Base-by-base conservation (phyloP, 2,888 invertebrate genomes). In the Gymnosoma rotundatum region DNA sequence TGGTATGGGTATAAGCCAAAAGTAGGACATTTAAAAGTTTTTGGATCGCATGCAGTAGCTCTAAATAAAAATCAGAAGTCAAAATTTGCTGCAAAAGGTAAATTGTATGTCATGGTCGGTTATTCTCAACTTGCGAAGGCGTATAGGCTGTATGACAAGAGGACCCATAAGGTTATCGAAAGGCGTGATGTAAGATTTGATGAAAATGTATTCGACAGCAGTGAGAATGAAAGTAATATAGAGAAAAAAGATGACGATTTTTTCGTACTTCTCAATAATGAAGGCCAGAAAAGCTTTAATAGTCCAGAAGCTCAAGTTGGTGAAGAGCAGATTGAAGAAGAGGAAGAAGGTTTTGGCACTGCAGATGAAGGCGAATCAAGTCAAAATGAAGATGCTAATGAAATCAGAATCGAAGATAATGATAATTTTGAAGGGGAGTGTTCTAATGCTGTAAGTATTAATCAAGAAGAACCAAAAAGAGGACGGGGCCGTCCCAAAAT, bases 1-100 rank as follows among this genome's bases (percentile, higher is more conserved):
- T 86, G 81, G 84, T 73, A 48, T 48, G 75, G 78, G 0, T 32
- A 56, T 36, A 86, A 83, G 18, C 83, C 80, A 21, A 36, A 56
- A 7, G 82, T 86, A 2, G 10, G 56, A 4, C 84, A 87, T 70
- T 50, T 80, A 18, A 54, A 66, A 56, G 56, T 63, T 18, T 78
- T 42, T 52, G n/a, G 52, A 18, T 52, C 52, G 18, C 14, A n/a
- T 9, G 18, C 50, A 50, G 16, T 50, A 50, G 52, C 52, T 2
- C n/a, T 50, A 50, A 52, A 20, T 52, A 52, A 52, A 52, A 52
- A 52, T 45, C 12, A 12, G 12, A 42, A 42, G 12, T 14, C 45
- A 45, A 45, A 45, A 7, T 32, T 32, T 32, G 8, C 32, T 32
- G 32, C 32, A 32, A 32, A 32, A 8, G 32, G 32, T 32, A 32